These are phyloP conservation scores for Sebastes variabilis DNA, from an alignment of 2,797 vertebrate species.

Conservation along the genomic window DNA sequence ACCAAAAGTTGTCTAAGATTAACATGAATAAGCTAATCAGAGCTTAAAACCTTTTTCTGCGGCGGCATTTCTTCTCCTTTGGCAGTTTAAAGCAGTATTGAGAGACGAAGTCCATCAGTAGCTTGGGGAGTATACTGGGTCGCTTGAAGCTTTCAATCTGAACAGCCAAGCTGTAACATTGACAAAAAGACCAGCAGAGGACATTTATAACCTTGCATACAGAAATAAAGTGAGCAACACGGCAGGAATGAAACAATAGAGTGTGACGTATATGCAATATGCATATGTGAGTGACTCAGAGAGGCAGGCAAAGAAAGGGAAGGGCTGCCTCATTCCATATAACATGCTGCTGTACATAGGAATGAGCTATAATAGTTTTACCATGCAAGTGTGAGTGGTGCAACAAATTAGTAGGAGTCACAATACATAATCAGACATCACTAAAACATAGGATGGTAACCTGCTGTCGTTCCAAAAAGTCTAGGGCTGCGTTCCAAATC, in stretches of 20 bases:
- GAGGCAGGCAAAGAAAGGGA: conserved; percentile 16
- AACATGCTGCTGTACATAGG: neutral
- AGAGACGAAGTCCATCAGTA: conserved; percentile 72
- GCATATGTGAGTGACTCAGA: conserved; percentile 8
- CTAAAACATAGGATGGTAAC: neutral
- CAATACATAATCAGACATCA: neutral
- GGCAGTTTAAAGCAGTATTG: conserved; percentile 64
- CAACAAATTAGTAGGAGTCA: neutral
- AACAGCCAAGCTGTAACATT: conserved; percentile 64
- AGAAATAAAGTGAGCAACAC: conserved; percentile 1
- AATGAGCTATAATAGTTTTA: conserved; percentile 12
- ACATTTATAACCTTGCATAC: conserved; percentile 15
- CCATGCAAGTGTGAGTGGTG: neutral
- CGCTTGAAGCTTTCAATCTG: conserved; percentile 57
- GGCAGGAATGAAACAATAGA: neutral
- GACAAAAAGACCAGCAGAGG: conserved; percentile 14
- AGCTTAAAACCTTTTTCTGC: conserved; percentile 62
- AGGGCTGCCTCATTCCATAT: neutral
- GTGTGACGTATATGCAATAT: neutral
- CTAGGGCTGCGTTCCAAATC: neutral
- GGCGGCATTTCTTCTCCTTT: conserved; percentile 51
- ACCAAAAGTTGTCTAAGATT: conserved; percentile 14
- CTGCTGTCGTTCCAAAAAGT: neutral
- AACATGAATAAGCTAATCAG: conserved; percentile 17
- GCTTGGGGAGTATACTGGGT: conserved; percentile 11